Conservation (phyloP, 2,888 invertebrate species). For the Parnassius apollo region DNA sequence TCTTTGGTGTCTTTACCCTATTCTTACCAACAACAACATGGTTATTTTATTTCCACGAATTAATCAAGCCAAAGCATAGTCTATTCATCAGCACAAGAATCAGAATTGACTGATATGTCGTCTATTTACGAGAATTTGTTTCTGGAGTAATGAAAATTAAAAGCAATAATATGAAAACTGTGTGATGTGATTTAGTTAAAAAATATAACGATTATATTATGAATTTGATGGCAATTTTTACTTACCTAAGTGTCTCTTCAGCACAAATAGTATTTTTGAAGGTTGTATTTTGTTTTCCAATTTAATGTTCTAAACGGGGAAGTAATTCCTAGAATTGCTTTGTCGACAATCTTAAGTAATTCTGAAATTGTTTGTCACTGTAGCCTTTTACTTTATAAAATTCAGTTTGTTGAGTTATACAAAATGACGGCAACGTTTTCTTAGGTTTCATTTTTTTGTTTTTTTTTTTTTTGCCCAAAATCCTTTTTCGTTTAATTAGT, state of each 20-base stretch:
- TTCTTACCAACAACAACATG: constrained; percentile 27
- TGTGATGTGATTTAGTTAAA: too few relatives aligned
- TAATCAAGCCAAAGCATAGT: constrained; percentile 28
- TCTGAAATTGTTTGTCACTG: constrained; percentile 17
- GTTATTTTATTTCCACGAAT: constrained; percentile 26
- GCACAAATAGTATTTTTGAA: constrained; percentile 11
- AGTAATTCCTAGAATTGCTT: constrained; percentile 15
- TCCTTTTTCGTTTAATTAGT: constrained; percentile 16
- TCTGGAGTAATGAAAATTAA: constrained; percentile 21
- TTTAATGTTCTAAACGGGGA: constrained; percentile 10
- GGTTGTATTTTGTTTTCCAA: constrained; percentile 12
- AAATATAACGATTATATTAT: too few relatives aligned
- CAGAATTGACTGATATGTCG: constrained; percentile 26
- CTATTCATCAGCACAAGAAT: constrained; percentile 26
- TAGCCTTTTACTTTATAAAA: constrained; percentile 23
- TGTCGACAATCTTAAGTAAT: constrained; percentile 22
- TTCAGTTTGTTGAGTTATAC: constrained; percentile 22
- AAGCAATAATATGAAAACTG: not conserved
- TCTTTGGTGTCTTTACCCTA: too few relatives aligned
- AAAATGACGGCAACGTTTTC: constrained; percentile 20
- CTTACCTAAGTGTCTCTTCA: not conserved
- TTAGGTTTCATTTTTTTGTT: constrained; percentile 19
- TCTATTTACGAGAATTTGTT: constrained; percentile 26
- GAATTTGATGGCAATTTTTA: too few relatives aligned
- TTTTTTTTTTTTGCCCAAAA: constrained; percentile 17